Conservation (phyloP, 2,888 invertebrate species). For the Aphrophora alni region DNA sequence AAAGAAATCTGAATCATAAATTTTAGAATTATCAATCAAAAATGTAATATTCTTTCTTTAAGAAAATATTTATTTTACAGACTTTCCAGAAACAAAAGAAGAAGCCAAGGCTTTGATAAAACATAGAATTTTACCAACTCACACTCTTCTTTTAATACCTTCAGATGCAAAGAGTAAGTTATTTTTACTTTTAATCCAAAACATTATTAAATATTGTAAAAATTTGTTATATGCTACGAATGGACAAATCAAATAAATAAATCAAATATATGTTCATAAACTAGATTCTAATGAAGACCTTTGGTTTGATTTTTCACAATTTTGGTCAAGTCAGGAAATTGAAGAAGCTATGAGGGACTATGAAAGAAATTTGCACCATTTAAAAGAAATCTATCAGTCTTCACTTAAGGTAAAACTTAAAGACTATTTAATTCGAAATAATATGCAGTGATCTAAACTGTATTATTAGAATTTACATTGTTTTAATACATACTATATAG, state of each 20-base stretch:
- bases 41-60: slow-evolving; percentile 13
- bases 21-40: no score
- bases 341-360: slow-evolving; percentile 36
- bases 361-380: slow-evolving; percentile 40
- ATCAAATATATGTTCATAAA: background rate
- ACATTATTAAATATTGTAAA: background rate
- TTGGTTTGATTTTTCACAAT: slow-evolving; percentile 36
- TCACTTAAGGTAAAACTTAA: slow-evolving; percentile 31
- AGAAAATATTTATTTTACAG: slow-evolving; percentile 47
- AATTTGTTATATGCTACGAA: background rate
- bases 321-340: slow-evolving; percentile 37
- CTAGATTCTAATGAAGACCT: slow-evolving; percentile 33
- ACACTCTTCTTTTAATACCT: slow-evolving; percentile 60
- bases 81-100: slow-evolving; percentile 58
- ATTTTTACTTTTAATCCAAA: background rate
- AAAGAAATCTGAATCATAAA: no score
- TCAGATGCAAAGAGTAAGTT: slow-evolving; percentile 11
- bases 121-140: slow-evolving; percentile 61
- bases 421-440: background rate
- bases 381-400: slow-evolving; percentile 37
- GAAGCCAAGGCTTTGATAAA: slow-evolving; percentile 60
- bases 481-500: no score
- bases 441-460: no score
- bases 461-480: no score
- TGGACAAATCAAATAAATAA: background rate